phyloP scores from a whole-genome alignment of 1,140 invertebrate species.

The Plectrocnemia conspersa region DNA sequence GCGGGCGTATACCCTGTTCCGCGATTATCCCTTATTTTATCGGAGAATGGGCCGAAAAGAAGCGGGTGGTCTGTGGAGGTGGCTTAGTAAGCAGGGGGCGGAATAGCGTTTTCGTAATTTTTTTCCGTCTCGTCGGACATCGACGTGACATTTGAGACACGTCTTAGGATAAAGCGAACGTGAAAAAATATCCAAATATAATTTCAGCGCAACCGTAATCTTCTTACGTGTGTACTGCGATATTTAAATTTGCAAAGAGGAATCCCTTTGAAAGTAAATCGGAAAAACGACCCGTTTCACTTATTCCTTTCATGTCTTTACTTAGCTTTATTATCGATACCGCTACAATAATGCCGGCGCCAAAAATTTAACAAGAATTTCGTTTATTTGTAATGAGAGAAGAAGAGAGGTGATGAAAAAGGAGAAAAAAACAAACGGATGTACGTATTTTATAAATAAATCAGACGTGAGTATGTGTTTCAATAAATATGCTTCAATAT shows the following conservation, averaged over 20 bases:
- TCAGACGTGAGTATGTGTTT: too few species aligned
- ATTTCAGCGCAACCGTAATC: not conserved
- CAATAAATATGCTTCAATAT: too few species aligned
- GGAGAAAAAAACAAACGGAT: too few species aligned
- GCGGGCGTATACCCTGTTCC: not conserved
- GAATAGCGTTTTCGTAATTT: not conserved
- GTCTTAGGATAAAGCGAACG: too few species aligned
- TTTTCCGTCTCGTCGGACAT: conserved; percentile 3
- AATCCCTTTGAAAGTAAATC: too few species aligned
- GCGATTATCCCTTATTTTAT: conserved; percentile 4
- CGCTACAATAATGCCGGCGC: not conserved
- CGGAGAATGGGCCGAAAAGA: conserved; percentile 5
- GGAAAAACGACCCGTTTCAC: not conserved
- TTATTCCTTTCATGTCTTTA: not conserved
- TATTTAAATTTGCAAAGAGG: too few species aligned
- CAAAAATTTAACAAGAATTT: not conserved
- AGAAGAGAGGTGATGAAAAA: too few species aligned
- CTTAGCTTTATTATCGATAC: not conserved
- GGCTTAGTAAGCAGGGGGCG: too few species aligned
- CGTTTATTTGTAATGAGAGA: too few species aligned
- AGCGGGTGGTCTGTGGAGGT: too few species aligned
- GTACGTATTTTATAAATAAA: too few species aligned
- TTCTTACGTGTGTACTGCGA: too few species aligned
- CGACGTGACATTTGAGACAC: conserved; percentile 5
- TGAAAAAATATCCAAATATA: not conserved